Evolutionary conservation across 2,797 vertebrate species (phyloP), one percentile per base, ranked within the genome.

Genomic region (Holocentrus rufus): DNA sequence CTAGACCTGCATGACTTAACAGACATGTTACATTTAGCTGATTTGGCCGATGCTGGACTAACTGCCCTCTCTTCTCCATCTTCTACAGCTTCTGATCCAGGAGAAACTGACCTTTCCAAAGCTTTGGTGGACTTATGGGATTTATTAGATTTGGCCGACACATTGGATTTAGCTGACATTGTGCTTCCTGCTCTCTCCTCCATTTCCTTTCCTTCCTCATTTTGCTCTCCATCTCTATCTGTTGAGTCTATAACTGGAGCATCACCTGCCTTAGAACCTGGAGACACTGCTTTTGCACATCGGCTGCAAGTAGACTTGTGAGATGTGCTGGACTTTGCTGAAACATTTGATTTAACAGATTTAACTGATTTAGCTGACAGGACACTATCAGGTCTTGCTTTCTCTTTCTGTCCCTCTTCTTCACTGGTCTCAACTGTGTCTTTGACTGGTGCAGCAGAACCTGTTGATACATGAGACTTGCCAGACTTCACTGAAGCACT

Each of bases 241-340:
- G 18, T 46, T 56, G 11, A 4, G 9, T 77, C 27, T 3, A 6
- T 5, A 14, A 14, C 34, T 1, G 66, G 2, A 36, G 64, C 54
- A 17, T 73, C 67, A 6, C 31, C 56, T 42, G 8, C 34, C 1
- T 36, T 49, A 2, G 10, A 52, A 31, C 44, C 52, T 60, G 79
- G 79, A 60, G 81, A 77, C 59, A 14, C 70, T 7, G 31, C 65
- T 65, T 17, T 69, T 13, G 4, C 52, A 71, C 80, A 86, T 13
- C n/a, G 65, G 18, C 75, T 83, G 47, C 87, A 91, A 60, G 84
- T 82, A 0, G 85, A 85, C 50, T 27, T 84, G 34, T 70, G 80
- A 62, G 84, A 90, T 65, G 31, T 79, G 15, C 64, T 77, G 5
- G 93, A 94, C 69, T 90, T 89, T 47, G 36, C 77, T 17, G 87